Percentiles rank a stretch among this genome's conserved stretches.
phyloP scores from a whole-genome alignment of 1,140 invertebrate genomes.

The Drosophila pectinifera region DNA sequence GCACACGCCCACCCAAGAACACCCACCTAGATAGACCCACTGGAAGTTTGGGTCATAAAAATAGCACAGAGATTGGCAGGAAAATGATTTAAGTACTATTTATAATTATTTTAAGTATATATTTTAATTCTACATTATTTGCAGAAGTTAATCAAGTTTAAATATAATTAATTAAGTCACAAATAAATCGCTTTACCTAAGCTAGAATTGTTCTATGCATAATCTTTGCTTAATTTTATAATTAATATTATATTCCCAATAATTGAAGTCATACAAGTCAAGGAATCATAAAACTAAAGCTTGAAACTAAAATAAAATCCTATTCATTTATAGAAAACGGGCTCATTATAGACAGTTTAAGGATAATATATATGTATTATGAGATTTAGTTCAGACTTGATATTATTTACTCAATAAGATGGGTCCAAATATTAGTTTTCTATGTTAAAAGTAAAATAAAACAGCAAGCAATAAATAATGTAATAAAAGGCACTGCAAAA shows the following conservation, averaged over 20 bases:
- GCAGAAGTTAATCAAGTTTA: not conserved
- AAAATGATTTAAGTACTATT: not conserved
- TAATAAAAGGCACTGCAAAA: no score
- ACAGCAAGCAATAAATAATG: no score
- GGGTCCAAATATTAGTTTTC: no score
- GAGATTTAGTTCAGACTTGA: no score
- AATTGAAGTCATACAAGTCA: not conserved
- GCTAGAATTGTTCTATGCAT: not conserved
- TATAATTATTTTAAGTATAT: not conserved
- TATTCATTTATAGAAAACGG: not conserved
- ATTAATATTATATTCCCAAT: not conserved
- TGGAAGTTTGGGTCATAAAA: not conserved
- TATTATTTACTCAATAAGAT: no score
- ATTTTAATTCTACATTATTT: not conserved
- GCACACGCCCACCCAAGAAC: conserved; percentile 11
- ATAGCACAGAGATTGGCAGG: not conserved
- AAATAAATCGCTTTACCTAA: not conserved
- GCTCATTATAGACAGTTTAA: no score
- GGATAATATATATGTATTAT: no score
- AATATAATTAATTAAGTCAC: not conserved
- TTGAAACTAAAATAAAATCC: not conserved
- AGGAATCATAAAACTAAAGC: not conserved
- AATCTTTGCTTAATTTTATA: no score
- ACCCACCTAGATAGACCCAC: not conserved
- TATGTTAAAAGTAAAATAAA: no score